Conservation (phyloP, 2,888 invertebrate species). For the Aleiodes leptofemur region DNA sequence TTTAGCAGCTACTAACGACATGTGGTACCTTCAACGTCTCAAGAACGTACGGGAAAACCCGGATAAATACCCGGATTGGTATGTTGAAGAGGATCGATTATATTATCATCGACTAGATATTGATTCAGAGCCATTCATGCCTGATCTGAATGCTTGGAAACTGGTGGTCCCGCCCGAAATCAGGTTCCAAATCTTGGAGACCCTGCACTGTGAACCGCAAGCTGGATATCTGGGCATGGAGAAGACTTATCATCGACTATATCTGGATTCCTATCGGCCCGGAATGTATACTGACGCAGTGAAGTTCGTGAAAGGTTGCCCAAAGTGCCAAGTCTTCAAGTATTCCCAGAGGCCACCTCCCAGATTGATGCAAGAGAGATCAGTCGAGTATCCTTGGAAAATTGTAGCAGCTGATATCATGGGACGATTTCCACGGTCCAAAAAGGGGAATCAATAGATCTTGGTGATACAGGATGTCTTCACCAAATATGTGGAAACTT, state of each 20-base stretch:
- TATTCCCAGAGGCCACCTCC: background rate
- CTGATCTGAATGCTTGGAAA: too few species aligned
- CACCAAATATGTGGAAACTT: background rate
- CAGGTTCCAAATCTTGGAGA: background rate
- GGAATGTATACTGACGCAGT: background rate
- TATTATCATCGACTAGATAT: background rate
- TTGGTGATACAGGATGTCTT: too few species aligned
- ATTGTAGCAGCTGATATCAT: too few species aligned
- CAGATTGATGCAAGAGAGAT: constrained; percentile 1
- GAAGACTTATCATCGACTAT: background rate
- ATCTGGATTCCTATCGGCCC: background rate
- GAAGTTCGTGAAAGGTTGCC: constrained; percentile 5
- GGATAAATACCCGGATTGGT: constrained; percentile 36
- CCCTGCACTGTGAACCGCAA: background rate
- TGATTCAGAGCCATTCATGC: too few species aligned
- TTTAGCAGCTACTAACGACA: background rate
- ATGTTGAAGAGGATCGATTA: constrained; percentile 33
- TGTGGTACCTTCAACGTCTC: constrained; percentile 28
- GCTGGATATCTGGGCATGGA: constrained; percentile 4
- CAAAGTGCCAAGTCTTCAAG: background rate
- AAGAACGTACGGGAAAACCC: constrained; percentile 25
- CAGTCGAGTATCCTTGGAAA: background rate
- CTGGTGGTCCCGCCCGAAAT: constrained; percentile 9
- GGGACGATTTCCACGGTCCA: too few species aligned
- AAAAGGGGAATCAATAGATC: too few species aligned